Percentiles rank a stretch among this genome's conserved stretches.
These are phyloP conservation scores for Mormyrus hasselquistii DNA, from an alignment of 2,797 vertebrate species.

Conservation along the genomic window DNA sequence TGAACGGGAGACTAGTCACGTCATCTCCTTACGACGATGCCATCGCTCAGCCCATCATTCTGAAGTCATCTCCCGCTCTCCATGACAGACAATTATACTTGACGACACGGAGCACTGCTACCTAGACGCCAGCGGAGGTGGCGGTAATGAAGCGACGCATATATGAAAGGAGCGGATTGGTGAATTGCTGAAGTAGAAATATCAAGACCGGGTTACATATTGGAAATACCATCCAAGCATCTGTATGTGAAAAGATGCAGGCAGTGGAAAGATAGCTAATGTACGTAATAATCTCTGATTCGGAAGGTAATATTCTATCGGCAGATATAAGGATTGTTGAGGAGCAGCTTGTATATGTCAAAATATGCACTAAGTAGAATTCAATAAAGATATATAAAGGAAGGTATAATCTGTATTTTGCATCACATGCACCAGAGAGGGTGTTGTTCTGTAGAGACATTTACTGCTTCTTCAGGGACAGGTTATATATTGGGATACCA, in stretches of 20 bases:
- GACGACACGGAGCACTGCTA: background rate
- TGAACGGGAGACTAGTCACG: background rate
- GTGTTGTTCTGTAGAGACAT: background rate
- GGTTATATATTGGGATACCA: background rate
- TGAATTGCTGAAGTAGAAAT: background rate
- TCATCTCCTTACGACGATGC: background rate
- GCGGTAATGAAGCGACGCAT: background rate
- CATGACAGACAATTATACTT: background rate
- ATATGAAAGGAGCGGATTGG: background rate
- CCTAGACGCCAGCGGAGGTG: background rate
- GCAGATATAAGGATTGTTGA: background rate
- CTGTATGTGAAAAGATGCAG: background rate
- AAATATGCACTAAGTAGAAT: background rate
- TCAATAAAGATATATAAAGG: background rate
- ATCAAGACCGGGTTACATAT: background rate
- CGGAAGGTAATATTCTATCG: background rate
- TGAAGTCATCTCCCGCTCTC: background rate
- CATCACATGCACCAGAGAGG: background rate
- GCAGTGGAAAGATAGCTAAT: background rate
- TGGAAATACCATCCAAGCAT: background rate
- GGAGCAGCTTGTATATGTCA: background rate
- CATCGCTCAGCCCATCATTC: background rate
- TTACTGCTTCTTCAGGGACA: background rate
- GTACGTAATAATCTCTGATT: background rate
- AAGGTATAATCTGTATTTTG: background rate